Conservation (phyloP, 2,888 invertebrate genomes). For the Drosophila subsilvestris region DNA sequence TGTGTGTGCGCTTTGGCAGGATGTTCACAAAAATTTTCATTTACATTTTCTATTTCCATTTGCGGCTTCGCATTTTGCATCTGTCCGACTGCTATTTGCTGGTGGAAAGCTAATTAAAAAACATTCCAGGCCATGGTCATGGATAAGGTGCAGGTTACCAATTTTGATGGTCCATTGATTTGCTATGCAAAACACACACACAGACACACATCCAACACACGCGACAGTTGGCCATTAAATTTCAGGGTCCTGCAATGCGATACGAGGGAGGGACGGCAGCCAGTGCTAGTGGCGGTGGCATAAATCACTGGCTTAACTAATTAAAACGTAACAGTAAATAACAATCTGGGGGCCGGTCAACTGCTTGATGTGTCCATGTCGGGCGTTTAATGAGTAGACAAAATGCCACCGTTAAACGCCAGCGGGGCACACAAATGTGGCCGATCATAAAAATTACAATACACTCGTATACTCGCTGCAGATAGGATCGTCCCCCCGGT, state of each 20-base stretch:
- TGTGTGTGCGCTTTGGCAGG: slow-evolving; percentile 2
- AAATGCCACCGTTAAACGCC: slow-evolving; percentile 58
- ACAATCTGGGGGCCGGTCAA: slow-evolving; percentile 40
- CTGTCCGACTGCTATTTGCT: slow-evolving; percentile 13
- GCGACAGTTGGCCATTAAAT: slow-evolving; percentile 17
- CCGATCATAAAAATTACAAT: slow-evolving; percentile 45
- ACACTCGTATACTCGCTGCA: slow-evolving; percentile 9
- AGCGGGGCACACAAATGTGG: slow-evolving; percentile 32
- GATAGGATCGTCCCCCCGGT: slow-evolving; percentile 16
- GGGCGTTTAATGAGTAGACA: slow-evolving; percentile 41
- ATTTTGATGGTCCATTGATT: slow-evolving; percentile 57
- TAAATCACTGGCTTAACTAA: slow-evolving; percentile 67
- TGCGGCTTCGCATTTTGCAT: slow-evolving; percentile 13
- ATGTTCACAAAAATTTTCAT: slow-evolving; percentile 26
- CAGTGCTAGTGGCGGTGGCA: too few species aligned
- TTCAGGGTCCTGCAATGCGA: slow-evolving; percentile 18
- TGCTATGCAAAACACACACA: slow-evolving; percentile 42
- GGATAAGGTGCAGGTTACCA: slow-evolving; percentile 37
- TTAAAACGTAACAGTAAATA: slow-evolving; percentile 60
- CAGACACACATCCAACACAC: slow-evolving; percentile 19
- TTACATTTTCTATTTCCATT: slow-evolving; percentile 24
- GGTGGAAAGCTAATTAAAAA: slow-evolving; percentile 55
- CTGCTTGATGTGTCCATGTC: neutral
- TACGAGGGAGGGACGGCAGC: too few species aligned
- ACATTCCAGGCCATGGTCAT: slow-evolving; percentile 44